Conservation (phyloP, 2,888 invertebrate species). For the Volucella bombylans region DNA sequence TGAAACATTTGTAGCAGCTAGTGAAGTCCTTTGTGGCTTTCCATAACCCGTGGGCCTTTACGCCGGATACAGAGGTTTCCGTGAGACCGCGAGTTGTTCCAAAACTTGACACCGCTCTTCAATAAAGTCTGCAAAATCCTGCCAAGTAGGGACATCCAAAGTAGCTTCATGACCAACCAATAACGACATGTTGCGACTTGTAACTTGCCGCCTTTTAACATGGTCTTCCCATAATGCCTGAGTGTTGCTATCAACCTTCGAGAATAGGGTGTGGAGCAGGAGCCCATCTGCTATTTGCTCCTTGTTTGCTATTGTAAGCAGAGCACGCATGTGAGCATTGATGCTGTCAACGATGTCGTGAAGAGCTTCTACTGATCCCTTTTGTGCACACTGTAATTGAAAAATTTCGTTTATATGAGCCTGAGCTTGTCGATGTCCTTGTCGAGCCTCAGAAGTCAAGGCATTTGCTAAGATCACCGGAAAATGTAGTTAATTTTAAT, state of each 20-base stretch:
- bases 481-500: constrained; percentile 4
- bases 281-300: too few species aligned
- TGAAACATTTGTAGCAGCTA: background rate
- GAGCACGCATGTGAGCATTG: background rate
- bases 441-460: constrained; percentile 19
- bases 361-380: background rate
- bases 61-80: background rate
- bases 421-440: constrained; percentile 20
- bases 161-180: background rate
- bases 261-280: too few species aligned
- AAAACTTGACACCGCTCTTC: constrained; percentile 16
- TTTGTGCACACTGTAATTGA: background rate
- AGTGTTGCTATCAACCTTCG: constrained; percentile 1
- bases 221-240: constrained; percentile 5
- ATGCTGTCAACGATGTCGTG: constrained; percentile 4
- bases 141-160: background rate
- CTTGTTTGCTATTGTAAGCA: too few species aligned
- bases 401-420: background rate
- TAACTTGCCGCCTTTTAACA: constrained; percentile 1
- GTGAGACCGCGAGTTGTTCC: constrained; percentile 13
- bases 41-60: background rate
- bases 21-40: background rate
- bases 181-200: constrained; percentile 6
- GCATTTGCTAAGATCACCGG: constrained; percentile 21
- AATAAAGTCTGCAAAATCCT: constrained; percentile 17